Percentiles rank a stretch among this genome's conserved stretches.
phyloP scores from a whole-genome alignment of 2,113 vertebrate species.

The Noctilio leporinus region DNA sequence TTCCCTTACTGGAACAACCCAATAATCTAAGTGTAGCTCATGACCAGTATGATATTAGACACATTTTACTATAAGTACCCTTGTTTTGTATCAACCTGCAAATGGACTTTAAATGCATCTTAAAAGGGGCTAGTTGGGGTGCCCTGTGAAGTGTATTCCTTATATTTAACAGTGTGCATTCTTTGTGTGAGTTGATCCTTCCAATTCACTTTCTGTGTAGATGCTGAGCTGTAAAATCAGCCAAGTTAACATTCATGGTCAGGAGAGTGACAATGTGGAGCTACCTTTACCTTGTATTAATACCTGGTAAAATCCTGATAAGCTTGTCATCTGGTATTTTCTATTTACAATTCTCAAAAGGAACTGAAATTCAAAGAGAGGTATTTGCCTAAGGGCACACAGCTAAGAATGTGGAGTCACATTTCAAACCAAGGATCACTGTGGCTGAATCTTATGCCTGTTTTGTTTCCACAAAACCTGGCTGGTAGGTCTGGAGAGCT shows the following conservation, averaged over 20 bases:
- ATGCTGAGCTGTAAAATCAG: neutral
- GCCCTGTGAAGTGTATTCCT: neutral
- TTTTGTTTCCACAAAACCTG: neutral
- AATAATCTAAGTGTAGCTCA: neutral
- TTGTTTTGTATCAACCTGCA: neutral
- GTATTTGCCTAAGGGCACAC: neutral
- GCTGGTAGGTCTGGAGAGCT: neutral
- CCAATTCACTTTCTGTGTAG: neutral
- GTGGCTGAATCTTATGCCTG: neutral
- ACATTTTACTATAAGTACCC: neutral
- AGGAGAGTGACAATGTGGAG: neutral
- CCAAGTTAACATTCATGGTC: neutral
- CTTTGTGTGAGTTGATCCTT: neutral
- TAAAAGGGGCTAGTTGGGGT: neutral
- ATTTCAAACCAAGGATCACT: neutral
- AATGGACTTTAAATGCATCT: neutral
- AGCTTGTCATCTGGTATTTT: neutral
- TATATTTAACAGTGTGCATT: neutral
- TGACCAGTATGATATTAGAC: neutral
- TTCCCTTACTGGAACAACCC: neutral
- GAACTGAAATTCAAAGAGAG: neutral
- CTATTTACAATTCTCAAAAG: neutral
- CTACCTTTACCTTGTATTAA: neutral
- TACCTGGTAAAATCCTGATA: neutral
- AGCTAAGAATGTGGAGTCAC: neutral